Base-by-base conservation (phyloP, 2,888 invertebrate genomes). In the Nipponacmea schrenckii region DNA sequence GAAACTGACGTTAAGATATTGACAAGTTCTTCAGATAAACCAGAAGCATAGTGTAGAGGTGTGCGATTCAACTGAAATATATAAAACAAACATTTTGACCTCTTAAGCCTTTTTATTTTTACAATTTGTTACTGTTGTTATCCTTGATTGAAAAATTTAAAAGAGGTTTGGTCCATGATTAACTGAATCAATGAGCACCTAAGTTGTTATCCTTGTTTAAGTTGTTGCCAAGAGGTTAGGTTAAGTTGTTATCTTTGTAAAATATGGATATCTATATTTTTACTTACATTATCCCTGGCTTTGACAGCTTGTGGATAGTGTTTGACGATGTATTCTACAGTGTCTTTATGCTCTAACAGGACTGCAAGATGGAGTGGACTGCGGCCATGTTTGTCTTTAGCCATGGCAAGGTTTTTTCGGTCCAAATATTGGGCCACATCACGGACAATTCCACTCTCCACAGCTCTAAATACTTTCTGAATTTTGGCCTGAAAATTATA, bases 11-110 rank as follows among this genome's bases (percentile, higher is more conserved):
- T 70, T 45, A 85, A 73, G 8, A 81, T 27, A 46, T 77, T 72
- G 15, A 73, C 74, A 46, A 83, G 69, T 8, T 84, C 83, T 62
- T 78, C 80, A 26, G 81, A 79, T 20, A 83, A 67, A 17, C 79
- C 83, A 73, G 74, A 77, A 3, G 84, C 84, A 71, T 84, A 85
- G 72, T 85, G 85, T 17, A 84, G 74, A 0, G 85, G 83, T 64
- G 84, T 84, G 72, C 85, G 75, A 66, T 83, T 81, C 68, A 78
- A 45, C 85, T 85, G 78, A 15, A 74, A 77, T 31, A 65, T 17
- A 56, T 50, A 8, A 20, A 31, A 31, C 31, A 31, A 31, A 31
- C 31, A 31, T 5, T n/a, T n/a, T n/a, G n/a, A n/a, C n/a, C n/a
- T n/a, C n/a, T n/a, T n/a, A n/a, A 20, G 50, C 12, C 7, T 8